Evolutionary conservation across 2,888 invertebrate species (phyloP).

Genomic region (Netelia fuscicornis): DNA sequence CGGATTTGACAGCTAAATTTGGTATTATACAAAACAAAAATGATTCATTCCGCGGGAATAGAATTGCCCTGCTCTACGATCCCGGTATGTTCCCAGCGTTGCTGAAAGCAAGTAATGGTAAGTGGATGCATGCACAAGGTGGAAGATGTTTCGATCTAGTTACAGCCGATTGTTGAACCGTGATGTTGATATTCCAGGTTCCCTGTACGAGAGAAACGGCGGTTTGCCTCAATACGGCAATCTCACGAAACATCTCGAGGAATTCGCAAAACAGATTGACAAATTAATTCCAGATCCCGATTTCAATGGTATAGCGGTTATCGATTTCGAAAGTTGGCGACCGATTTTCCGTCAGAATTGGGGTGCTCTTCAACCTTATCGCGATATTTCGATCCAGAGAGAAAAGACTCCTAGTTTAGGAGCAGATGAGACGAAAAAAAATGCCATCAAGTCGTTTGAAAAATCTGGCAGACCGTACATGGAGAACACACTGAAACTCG

Average conservation of each 20-base stretch:
- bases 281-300: slow-evolving; percentile 87
- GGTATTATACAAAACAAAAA: slow-evolving; percentile 89
- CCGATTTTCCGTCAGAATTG: slow-evolving; percentile 92
- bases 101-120: slow-evolving; percentile 85
- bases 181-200: slow-evolving; percentile 77
- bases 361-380: slow-evolving; percentile 88
- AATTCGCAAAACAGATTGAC: slow-evolving; percentile 87
- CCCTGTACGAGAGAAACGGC: slow-evolving; percentile 88
- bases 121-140: too few relatives aligned
- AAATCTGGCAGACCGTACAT: slow-evolving; percentile 86
- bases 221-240: slow-evolving; percentile 92
- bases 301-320: slow-evolving; percentile 90
- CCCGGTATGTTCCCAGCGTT: slow-evolving; percentile 90
- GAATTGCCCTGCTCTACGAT: slow-evolving; percentile 90
- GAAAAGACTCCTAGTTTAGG: too few relatives aligned
- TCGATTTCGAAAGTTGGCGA: slow-evolving; percentile 94
- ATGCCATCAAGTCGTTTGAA: too few relatives aligned
- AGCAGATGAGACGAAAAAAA: too few relatives aligned
- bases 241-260: slow-evolving; percentile 87
- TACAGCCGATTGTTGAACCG: background rate
- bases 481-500: slow-evolving; percentile 88
- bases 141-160: background rate
- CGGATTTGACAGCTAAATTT: slow-evolving; percentile 86
- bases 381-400: slow-evolving; percentile 87
- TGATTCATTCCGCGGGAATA: slow-evolving; percentile 89